Percentiles rank a stretch among this genome's conserved stretches.
phyloP scores from a whole-genome alignment of 2,888 invertebrate species.

The Ametastegia equiseti region DNA sequence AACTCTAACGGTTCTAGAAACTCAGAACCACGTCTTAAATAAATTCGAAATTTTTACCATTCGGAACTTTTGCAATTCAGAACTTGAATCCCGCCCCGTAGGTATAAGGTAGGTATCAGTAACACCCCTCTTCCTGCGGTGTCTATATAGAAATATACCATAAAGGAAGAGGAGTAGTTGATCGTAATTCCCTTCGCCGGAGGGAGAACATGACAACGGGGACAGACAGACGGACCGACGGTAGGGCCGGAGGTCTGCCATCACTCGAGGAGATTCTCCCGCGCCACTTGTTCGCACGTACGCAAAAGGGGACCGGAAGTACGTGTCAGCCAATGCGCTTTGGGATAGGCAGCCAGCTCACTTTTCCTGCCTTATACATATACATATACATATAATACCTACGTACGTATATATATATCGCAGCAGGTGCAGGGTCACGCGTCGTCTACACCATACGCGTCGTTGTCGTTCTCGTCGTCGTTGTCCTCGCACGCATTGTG shows the following conservation, averaged over 20 bases:
- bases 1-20: background rate
- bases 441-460: conserved; percentile 14
- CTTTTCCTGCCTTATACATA: background rate
- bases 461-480: too few species aligned
- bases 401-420: too few species aligned
- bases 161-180: conserved; percentile 9
- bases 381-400: too few species aligned
- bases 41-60: too few species aligned
- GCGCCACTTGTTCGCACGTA: conserved; percentile 46
- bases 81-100: too few species aligned
- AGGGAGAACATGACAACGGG: conserved; percentile 28
- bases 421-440: conserved; percentile 43
- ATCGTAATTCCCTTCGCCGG: conserved; percentile 33
- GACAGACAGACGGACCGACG: too few species aligned
- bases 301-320: conserved; percentile 43
- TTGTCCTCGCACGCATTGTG: conserved; percentile 34
- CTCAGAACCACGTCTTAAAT: too few species aligned
- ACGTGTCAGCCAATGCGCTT: conserved; percentile 40
- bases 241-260: background rate
- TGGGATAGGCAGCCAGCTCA: background rate
- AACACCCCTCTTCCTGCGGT: conserved; percentile 37
- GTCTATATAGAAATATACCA: conserved; percentile 3
- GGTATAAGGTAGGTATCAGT: too few species aligned
- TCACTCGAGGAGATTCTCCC: conserved; percentile 12
- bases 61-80: too few species aligned